Conservation (phyloP, 1,140 invertebrate genomes). For the Cephus cinctus region DNA sequence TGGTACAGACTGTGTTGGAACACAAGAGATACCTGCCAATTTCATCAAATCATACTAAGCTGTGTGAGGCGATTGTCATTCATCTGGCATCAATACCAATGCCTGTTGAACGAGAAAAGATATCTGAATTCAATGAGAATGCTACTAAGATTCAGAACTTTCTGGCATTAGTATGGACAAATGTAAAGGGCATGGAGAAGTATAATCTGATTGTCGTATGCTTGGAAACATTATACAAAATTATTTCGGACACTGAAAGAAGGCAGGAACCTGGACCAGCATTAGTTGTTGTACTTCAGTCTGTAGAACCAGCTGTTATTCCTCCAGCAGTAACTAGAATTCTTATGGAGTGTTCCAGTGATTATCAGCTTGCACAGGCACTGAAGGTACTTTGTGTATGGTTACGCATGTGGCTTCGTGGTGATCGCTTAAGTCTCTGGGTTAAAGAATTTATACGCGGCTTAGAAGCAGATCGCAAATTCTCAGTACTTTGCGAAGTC, state of each 20-base stretch:
- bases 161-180: conserved; percentile 23
- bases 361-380: conserved; percentile 49
- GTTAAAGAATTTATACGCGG: conserved; percentile 58
- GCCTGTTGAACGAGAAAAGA: conserved; percentile 17
- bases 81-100: conserved; percentile 28
- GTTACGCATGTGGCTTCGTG: conserved; percentile 54
- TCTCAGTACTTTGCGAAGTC: conserved; percentile 53
- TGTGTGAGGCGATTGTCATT: conserved; percentile 35
- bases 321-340: conserved; percentile 51
- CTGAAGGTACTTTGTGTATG: conserved; percentile 56
- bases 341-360: conserved; percentile 42
- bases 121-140: conserved; percentile 24
- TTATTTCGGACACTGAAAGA: conserved; percentile 37
- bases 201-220: conserved; percentile 29
- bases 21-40: conserved; percentile 23
- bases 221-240: conserved; percentile 39
- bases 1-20: conserved; percentile 25
- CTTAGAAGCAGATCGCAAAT: conserved; percentile 54
- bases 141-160: conserved; percentile 26
- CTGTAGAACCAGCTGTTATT: conserved; percentile 50
- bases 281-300: conserved; percentile 58
- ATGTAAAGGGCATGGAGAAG: conserved; percentile 17
- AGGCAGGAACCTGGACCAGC: conserved; percentile 51
- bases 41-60: conserved; percentile 19
- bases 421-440: conserved; percentile 54